These are phyloP conservation scores for Cephus sareptanus DNA, from an alignment of 2,888 invertebrate genomes.

Conservation along the genomic window DNA sequence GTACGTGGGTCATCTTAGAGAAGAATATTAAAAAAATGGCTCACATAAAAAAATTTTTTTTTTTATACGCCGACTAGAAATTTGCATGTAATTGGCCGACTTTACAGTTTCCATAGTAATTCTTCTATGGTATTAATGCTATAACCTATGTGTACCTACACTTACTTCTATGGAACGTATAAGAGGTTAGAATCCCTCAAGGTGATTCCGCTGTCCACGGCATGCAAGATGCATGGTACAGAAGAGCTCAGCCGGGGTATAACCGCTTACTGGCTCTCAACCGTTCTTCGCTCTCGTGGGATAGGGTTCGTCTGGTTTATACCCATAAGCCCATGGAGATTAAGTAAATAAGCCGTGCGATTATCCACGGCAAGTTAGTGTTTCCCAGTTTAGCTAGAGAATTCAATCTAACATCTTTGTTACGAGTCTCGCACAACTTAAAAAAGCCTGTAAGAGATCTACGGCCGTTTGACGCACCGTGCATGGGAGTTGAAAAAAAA, in stretches of 20 bases:
- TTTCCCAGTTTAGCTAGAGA: not conserved
- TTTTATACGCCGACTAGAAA: not conserved
- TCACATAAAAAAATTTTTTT: not conserved
- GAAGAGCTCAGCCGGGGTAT: not conserved
- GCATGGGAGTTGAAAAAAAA: not conserved
- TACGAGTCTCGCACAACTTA: not conserved
- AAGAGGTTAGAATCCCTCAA: not conserved
- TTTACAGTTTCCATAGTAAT: not conserved
- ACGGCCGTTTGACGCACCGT: not conserved
- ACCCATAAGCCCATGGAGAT: not conserved
- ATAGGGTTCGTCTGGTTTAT: not conserved
- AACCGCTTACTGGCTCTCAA: not conserved
- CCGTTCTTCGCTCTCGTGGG: not conserved
- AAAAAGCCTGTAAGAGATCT: not conserved
- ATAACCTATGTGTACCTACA: not conserved
- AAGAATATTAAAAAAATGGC: not conserved
- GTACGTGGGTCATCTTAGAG: not conserved
- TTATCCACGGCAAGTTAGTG: not conserved
- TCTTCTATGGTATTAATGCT: not conserved
- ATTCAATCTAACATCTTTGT: not conserved
- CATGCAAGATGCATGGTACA: not conserved
- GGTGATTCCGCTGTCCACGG: not conserved
- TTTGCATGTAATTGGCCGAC: not conserved
- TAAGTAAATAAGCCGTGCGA: not conserved
- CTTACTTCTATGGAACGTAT: not conserved